These are phyloP conservation scores for Cosmopolites sordidus DNA, from an alignment of 2,888 invertebrate genomes.

Conservation along the genomic window DNA sequence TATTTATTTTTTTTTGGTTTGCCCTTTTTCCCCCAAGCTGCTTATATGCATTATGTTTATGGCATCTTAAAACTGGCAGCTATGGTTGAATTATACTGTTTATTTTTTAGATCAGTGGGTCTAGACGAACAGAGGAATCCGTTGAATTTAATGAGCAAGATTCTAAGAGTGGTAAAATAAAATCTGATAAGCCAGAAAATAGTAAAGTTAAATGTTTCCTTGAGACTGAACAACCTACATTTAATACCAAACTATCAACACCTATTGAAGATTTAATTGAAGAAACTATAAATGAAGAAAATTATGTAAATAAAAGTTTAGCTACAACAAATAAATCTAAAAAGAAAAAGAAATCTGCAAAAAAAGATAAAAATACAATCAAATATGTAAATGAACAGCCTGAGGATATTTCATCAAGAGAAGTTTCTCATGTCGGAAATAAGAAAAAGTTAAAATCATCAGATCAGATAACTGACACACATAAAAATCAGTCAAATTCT, in stretches of 20 bases:
- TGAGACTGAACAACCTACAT: conserved; percentile 30
- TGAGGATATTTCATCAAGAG: too few species aligned
- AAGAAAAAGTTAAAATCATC: neutral
- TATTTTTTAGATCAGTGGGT: too few species aligned
- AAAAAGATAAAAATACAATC: neutral
- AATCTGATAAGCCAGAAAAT: neutral
- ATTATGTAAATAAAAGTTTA: neutral
- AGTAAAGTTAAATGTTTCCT: conserved; percentile 9
- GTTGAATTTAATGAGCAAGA: conserved; percentile 12
- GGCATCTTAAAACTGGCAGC: too few species aligned
- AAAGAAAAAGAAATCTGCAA: conserved; percentile 15
- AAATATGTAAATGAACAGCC: neutral
- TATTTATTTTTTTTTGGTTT: too few species aligned
- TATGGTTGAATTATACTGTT: too few species aligned
- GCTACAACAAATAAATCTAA: conserved; percentile 6
- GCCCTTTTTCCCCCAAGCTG: too few species aligned
- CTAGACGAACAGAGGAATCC: conserved; percentile 16
- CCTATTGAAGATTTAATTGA: conserved; percentile 36
- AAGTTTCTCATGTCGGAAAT: neutral
- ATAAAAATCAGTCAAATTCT: conserved; percentile 3
- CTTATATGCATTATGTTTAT: too few species aligned
- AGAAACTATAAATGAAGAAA: conserved; percentile 33
- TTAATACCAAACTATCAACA: conserved; percentile 31
- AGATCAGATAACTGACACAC: neutral
- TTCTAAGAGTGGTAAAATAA: neutral